Evolutionary conservation across 2,888 invertebrate genomes (phyloP), one percentile per base, ranked within the genome.

Genomic region (Pemphredon lugubris): DNA sequence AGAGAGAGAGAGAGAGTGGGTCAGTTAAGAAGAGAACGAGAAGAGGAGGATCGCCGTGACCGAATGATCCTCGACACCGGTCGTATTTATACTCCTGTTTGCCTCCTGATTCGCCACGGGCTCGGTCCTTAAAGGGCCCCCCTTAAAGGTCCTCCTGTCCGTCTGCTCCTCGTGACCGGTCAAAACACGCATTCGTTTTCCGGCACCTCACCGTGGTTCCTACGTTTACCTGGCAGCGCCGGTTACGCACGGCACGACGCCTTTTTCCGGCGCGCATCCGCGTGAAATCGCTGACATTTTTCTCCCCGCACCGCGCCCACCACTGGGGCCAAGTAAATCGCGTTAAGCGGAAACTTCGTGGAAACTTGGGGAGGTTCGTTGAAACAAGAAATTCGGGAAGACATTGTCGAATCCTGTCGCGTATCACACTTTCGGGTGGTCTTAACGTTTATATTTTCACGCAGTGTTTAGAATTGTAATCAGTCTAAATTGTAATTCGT

Each of bases 101-200:
- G 75, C 75, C 82, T 77, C 79, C 76, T 86, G 83, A 87, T 87
- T 87, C 84, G 87, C 83, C 83, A 87, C 84, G 86, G 84, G 61
- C 69, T 48, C 39, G 71, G 50, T 65, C 66, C 66, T 81, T 74
- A 60, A 74, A 75, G 66, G 57, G 45, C 39, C 47, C 55, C 59
- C 55, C 61, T 68, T 66, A 34, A 51, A 51, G 54, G 64, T 61
- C 58, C 63, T 55, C 58, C 47, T 59, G 34, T 40, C 51, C 50
- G 54, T n/a, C n/a, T n/a, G n/a, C n/a, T 60, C 47, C 45, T 65
- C 53, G 51, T 65, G 45, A 65, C 77, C 79, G 79, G 79, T 81
- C 84, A 78, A 84, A 83, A 82, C 82, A 83, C 69, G 75, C 79
- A 82, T 84, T 82, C 84, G 80, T 82, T 82, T 81, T 73, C 73